Evolutionary conservation across 2,113 vertebrate genomes (phyloP).

Genomic region (Clupea harengus): DNA sequence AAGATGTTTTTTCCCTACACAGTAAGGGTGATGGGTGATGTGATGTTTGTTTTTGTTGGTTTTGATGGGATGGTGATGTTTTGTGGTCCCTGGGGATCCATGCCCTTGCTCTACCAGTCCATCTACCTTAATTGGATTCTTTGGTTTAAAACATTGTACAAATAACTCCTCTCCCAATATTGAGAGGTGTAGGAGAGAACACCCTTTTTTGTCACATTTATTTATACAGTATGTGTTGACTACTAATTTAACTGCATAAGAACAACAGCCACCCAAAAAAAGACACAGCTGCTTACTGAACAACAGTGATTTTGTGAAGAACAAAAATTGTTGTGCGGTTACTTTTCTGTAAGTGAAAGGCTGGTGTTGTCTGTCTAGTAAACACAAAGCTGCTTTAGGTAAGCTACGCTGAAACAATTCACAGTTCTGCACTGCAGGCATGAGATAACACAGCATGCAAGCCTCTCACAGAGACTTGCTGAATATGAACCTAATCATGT

Average conservation of each 20-base stretch:
- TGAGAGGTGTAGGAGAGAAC: too few relatives aligned
- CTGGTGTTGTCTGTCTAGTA: conserved; percentile 23
- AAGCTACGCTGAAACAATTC: conserved; percentile 63
- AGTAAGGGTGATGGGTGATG: too few relatives aligned
- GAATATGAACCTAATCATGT: conserved; percentile 3
- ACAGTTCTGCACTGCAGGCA: conserved; percentile 60
- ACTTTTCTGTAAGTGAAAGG: conserved; percentile 30
- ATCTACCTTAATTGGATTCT: too few relatives aligned
- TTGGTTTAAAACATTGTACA: too few relatives aligned
- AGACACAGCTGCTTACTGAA: neutral
- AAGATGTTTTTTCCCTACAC: neutral
- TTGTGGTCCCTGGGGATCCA: too few relatives aligned
- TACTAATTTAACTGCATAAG: neutral
- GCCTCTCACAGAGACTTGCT: conserved; percentile 20
- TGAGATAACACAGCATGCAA: conserved; percentile 62
- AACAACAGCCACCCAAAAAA: neutral
- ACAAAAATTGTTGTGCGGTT: neutral
- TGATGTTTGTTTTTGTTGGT: too few relatives aligned
- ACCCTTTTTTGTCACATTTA: too few relatives aligned
- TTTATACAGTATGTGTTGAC: too few relatives aligned
- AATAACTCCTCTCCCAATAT: too few relatives aligned
- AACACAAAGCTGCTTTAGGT: conserved; percentile 63
- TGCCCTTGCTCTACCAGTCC: too few relatives aligned
- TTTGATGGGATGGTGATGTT: too few relatives aligned
- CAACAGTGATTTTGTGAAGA: neutral